Percentiles rank a stretch among this genome's conserved stretches.
Conservation (phyloP, 2,888 invertebrate genomes). For the Homarus gammarus region DNA sequence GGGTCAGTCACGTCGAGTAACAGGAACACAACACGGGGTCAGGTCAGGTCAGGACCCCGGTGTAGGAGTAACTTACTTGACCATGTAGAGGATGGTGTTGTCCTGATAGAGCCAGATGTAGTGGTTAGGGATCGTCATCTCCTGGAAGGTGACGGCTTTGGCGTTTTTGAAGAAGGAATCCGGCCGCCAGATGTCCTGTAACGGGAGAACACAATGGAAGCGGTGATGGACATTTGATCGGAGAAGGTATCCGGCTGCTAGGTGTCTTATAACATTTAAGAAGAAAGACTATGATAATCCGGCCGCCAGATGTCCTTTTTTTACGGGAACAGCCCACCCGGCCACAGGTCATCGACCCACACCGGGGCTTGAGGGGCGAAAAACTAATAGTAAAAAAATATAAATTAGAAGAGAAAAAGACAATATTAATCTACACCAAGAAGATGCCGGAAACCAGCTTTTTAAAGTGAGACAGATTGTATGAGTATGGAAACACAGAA, state of each 20-base stretch:
- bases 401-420: too few relatives aligned
- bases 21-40: neutral
- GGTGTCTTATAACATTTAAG: neutral
- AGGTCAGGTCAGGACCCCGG: neutral
- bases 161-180: conserved; percentile 97
- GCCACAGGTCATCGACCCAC: too few relatives aligned
- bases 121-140: conserved; percentile 96
- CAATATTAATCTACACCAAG: too few relatives aligned
- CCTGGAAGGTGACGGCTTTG: conserved; percentile 94
- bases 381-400: too few relatives aligned
- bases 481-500: too few relatives aligned
- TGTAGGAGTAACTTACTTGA: conserved; percentile 84
- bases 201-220: neutral
- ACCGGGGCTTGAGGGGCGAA: too few relatives aligned
- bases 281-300: neutral
- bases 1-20: neutral
- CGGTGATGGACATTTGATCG: too few relatives aligned
- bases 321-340: too few relatives aligned
- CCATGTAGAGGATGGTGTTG: conserved; percentile 91
- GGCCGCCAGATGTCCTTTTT: too few relatives aligned
- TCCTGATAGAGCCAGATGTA: conserved; percentile 94
- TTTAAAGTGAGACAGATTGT: too few relatives aligned
- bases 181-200: conserved; percentile 94
- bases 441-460: too few relatives aligned
- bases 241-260: too few relatives aligned